Evolutionary conservation across 2,113 vertebrate species (phyloP).

Genomic region (Calcarius ornatus): DNA sequence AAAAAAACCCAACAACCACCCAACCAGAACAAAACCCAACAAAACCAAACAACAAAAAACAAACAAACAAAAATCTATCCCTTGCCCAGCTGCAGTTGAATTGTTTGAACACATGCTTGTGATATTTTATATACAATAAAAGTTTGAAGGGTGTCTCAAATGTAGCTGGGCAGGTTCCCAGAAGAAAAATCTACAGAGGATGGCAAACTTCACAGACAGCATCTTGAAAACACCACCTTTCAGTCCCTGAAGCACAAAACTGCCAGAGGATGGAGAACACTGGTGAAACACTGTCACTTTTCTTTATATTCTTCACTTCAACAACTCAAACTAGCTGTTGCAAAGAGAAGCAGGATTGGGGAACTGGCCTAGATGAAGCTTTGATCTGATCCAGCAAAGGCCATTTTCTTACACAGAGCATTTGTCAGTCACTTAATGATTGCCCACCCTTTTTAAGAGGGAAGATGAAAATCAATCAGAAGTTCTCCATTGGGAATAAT

Average conservation of each 20-base stretch:
- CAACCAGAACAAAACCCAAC: neutral
- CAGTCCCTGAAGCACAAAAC: neutral
- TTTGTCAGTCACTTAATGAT: neutral
- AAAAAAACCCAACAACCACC: too few relatives aligned
- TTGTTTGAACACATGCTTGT: neutral
- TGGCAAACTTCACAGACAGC: neutral
- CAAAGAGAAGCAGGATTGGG: fast-evolving
- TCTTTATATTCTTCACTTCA: neutral
- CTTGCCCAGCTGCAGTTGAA: neutral
- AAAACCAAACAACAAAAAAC: neutral
- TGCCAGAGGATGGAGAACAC: neutral
- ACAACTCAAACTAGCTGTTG: neutral
- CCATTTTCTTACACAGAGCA: neutral
- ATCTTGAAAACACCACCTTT: neutral
- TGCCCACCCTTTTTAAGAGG: neutral
- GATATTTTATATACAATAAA: neutral
- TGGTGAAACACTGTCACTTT: neutral
- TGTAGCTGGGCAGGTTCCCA: neutral
- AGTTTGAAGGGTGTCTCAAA: neutral
- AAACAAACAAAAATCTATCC: neutral
- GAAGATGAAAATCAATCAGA: neutral
- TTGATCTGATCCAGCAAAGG: neutral
- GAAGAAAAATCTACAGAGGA: neutral
- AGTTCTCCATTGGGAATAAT: neutral
- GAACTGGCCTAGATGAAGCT: neutral